These are phyloP conservation scores for Mus minutoides DNA, from an alignment of 2,797 vertebrate species.

Conservation along the genomic window DNA sequence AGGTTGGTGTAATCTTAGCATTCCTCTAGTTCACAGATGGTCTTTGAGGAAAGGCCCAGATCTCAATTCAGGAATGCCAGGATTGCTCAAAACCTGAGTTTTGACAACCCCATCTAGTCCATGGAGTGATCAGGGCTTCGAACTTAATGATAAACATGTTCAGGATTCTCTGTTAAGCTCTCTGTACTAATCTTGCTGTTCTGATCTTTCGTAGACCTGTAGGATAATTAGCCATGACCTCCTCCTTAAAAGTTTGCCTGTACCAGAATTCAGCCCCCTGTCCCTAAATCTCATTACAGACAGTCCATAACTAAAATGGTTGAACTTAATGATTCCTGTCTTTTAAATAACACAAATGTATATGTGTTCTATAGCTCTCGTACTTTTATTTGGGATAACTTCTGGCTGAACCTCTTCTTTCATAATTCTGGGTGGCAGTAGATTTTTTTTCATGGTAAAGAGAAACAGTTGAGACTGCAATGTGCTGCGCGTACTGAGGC, in stretches of 20 bases:
- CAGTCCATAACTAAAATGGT: background rate
- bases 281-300: background rate
- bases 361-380: background rate
- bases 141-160: background rate
- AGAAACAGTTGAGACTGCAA: background rate
- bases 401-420: background rate
- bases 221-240: background rate
- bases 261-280: background rate
- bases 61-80: background rate
- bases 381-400: background rate
- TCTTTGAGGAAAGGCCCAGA: background rate
- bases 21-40: background rate
- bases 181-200: background rate
- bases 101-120: background rate
- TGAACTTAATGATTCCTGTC: background rate
- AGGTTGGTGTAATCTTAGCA: background rate
- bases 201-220: background rate
- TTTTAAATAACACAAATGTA: too few relatives aligned
- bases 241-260: background rate
- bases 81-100: background rate
- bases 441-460: background rate
- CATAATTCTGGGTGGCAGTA: background rate
- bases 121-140: background rate
- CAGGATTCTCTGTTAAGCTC: background rate
- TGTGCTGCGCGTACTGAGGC: background rate